Evolutionary conservation across 1,140 invertebrate genomes (phyloP).

Genomic region (Neodiprion pinetum): DNA sequence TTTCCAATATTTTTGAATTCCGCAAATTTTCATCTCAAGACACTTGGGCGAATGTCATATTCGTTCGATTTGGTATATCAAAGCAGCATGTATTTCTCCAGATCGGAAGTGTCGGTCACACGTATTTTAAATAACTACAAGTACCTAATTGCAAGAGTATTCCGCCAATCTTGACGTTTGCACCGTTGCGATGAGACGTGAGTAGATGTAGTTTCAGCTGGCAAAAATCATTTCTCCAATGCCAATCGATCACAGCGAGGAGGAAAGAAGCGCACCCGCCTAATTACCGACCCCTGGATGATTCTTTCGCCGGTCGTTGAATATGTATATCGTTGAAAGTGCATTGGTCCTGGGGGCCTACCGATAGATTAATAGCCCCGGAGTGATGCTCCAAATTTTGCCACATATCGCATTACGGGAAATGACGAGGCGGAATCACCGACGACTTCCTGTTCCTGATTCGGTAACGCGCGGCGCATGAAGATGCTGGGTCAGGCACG

Average conservation of each 20-base stretch:
- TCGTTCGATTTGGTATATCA: too few species aligned
- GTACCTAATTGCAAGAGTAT: too few species aligned
- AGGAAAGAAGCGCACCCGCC: constrained; percentile 32
- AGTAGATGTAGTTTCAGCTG: too few species aligned
- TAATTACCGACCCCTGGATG: constrained; percentile 34
- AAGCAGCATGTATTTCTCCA: too few species aligned
- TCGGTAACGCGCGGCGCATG: neutral
- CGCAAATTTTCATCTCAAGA: too few species aligned
- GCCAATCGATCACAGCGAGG: constrained; percentile 26
- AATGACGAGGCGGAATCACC: constrained; percentile 42
- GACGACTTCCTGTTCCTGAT: constrained; percentile 37
- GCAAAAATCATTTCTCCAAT: constrained; percentile 35
- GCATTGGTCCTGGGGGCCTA: constrained; percentile 55
- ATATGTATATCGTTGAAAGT: constrained; percentile 54
- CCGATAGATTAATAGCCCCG: constrained; percentile 60
- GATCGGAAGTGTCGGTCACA: too few species aligned
- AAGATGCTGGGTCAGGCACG: neutral
- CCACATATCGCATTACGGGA: constrained; percentile 49
- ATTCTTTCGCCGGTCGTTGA: constrained; percentile 35
- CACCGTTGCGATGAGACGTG: too few species aligned
- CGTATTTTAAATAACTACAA: too few species aligned
- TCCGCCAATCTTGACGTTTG: too few species aligned
- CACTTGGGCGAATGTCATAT: too few species aligned
- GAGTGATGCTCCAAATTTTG: constrained; percentile 58
- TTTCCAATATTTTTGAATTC: too few species aligned